Percentiles rank a stretch among this genome's conserved stretches.
phyloP scores from a whole-genome alignment of 2,797 vertebrate species.

The Benthosema pterotum region DNA sequence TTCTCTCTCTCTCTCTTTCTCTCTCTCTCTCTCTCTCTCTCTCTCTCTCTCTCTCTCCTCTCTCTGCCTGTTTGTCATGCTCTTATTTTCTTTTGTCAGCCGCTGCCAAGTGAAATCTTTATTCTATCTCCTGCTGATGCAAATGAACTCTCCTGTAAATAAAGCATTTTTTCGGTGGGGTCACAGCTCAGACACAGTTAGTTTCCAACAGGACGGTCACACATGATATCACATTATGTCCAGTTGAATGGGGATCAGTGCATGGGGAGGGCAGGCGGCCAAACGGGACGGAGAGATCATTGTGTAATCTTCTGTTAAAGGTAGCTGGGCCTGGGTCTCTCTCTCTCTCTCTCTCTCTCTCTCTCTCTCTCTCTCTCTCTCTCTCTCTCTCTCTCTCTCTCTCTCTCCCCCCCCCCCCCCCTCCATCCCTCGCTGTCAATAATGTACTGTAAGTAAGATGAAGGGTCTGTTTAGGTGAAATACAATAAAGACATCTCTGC shows the following conservation, averaged over 20 bases:
- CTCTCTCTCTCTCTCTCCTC: slow-evolving; percentile 11
- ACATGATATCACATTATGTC: slow-evolving; percentile 10
- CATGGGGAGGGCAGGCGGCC: slow-evolving; percentile 30
- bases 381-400: slow-evolving; percentile 18
- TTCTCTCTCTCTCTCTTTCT: slow-evolving; percentile 3
- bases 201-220: slow-evolving; percentile 11
- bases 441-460: slow-evolving; percentile 72
- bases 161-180: background rate
- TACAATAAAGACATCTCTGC: slow-evolving; percentile 78
- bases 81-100: slow-evolving; percentile 29
- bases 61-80: slow-evolving; percentile 1
- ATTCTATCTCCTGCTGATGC: slow-evolving; percentile 20
- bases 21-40: slow-evolving; percentile 12
- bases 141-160: slow-evolving; percentile 38
- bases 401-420: slow-evolving; percentile 39
- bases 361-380: slow-evolving; percentile 1
- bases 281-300: slow-evolving; percentile 43
- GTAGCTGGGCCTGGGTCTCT: no score
- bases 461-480: slow-evolving; percentile 76
- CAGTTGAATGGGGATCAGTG: slow-evolving; percentile 21
- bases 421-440: slow-evolving; percentile 61
- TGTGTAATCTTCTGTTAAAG: slow-evolving; percentile 28
- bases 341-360: slow-evolving; percentile 1
- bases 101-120: slow-evolving; percentile 32
- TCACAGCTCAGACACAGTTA: background rate